These are phyloP conservation scores for Hyposoter dolosus DNA, from an alignment of 2,888 invertebrate genomes.

Conservation along the genomic window DNA sequence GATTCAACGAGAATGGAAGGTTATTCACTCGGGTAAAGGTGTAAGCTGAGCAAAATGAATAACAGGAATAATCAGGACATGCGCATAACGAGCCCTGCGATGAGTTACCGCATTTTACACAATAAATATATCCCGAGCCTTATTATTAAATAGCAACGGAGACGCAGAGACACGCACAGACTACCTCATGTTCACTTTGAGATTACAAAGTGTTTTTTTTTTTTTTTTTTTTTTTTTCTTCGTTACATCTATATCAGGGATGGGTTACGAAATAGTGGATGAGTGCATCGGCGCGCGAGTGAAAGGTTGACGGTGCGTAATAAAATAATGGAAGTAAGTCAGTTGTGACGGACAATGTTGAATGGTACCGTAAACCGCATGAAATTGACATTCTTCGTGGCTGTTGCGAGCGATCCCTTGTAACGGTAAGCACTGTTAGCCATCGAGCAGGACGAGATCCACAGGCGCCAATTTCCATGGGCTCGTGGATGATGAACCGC, in stretches of 20 bases:
- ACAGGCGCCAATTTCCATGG: slow-evolving; percentile 46
- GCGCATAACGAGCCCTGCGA: slow-evolving; percentile 24
- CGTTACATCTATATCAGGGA: neutral
- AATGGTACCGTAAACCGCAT: slow-evolving; percentile 82
- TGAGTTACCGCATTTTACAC: slow-evolving; percentile 24
- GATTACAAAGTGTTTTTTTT: no score
- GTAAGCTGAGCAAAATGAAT: slow-evolving; percentile 50
- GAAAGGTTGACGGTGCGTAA: slow-evolving; percentile 59
- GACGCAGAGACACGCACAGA: neutral
- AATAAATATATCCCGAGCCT: neutral
- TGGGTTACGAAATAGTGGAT: slow-evolving; percentile 25
- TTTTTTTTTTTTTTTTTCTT: slow-evolving; percentile 19
- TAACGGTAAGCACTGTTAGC: slow-evolving; percentile 83
- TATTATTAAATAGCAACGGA: neutral
- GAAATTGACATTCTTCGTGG: slow-evolving; percentile 82
- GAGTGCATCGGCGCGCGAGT: slow-evolving; percentile 24
- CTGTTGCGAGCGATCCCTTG: slow-evolving; percentile 78
- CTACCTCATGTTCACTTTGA: no score
- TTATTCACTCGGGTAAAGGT: slow-evolving; percentile 66
- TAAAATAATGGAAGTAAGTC: slow-evolving; percentile 70
- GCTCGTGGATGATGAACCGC: slow-evolving; percentile 15
- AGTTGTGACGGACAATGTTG: slow-evolving; percentile 76
- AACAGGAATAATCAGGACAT: slow-evolving; percentile 36
- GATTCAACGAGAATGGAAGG: slow-evolving; percentile 46
- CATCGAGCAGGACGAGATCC: slow-evolving; percentile 72